A percentile compares a stretch with the other conserved stretches of the same genome.
Evolutionary conservation across 1,140 invertebrate species (phyloP).

Genomic region (Meloidogyne floridensis): DNA sequence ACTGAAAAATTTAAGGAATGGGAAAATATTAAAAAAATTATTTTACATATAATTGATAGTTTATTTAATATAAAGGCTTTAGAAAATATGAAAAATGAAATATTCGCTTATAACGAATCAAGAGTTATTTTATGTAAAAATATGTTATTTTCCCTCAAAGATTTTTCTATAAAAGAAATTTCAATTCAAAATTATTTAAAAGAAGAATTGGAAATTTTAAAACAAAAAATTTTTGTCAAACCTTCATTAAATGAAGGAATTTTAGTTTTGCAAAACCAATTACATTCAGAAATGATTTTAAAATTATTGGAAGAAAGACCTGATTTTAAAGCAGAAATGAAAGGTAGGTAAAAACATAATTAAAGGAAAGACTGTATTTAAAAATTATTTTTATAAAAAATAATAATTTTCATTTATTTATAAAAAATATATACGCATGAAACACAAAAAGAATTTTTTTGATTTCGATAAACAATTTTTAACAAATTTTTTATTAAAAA

Average conservation of each 20-base stretch:
- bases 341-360: neutral
- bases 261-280: neutral
- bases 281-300: neutral
- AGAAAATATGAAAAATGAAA: neutral
- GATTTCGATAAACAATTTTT: too few species aligned
- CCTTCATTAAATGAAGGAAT: neutral
- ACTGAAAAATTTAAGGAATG: neutral
- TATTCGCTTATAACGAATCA: neutral
- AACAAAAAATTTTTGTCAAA: neutral
- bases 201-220: neutral
- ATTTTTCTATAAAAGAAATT: neutral
- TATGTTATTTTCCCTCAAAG: neutral
- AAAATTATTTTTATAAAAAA: too few species aligned
- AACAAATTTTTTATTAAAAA: too few species aligned
- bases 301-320: neutral
- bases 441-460: too few species aligned
- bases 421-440: too few species aligned
- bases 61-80: neutral
- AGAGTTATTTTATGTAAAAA: conserved; percentile 5
- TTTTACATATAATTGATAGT: neutral
- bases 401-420: too few species aligned
- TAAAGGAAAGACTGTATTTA: too few species aligned
- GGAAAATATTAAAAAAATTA: neutral
- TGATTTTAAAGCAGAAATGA: neutral
- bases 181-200: neutral